Percentiles rank a stretch among this genome's conserved stretches.
phyloP scores from a whole-genome alignment of 1,140 invertebrate genomes.

The Zeugodacus cucurbitae region DNA sequence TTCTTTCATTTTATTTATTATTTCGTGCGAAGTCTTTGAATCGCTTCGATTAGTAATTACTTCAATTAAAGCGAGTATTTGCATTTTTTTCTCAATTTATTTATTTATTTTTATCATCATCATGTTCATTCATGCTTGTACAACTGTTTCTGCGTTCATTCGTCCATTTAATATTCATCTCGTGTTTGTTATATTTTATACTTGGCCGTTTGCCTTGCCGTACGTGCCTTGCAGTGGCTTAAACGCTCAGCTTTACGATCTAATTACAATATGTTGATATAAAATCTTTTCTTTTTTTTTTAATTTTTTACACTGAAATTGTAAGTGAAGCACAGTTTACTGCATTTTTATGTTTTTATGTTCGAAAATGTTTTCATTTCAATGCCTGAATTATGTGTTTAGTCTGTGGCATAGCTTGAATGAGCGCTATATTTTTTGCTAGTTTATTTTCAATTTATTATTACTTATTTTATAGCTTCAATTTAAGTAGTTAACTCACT shows the following conservation, averaged over 20 bases:
- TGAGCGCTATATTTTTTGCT: not conserved
- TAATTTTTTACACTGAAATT: not conserved
- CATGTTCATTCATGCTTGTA: conserved; percentile 5
- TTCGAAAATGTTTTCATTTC: not conserved
- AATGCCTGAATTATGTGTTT: not conserved
- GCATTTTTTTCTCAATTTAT: no score
- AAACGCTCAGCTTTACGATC: not conserved
- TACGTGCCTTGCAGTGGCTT: not conserved
- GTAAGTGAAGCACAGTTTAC: not conserved
- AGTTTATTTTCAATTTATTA: not conserved
- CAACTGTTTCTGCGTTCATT: not conserved
- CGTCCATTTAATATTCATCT: not conserved
- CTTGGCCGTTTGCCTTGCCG: not conserved
- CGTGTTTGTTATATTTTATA: not conserved
- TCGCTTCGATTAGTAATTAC: not conserved
- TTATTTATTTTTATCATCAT: no score
- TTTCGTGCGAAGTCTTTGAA: not conserved
- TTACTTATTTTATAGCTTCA: not conserved
- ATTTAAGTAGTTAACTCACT: not conserved
- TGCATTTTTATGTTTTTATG: not conserved
- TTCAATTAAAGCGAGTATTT: no score
- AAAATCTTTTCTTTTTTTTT: not conserved
- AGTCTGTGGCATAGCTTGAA: not conserved
- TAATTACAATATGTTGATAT: not conserved
- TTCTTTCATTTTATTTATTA: not conserved